A percentile compares a stretch with the other conserved stretches of the same genome.
phyloP scores from a whole-genome alignment of 2,888 invertebrate species.

The Adelphocoris suturalis region DNA sequence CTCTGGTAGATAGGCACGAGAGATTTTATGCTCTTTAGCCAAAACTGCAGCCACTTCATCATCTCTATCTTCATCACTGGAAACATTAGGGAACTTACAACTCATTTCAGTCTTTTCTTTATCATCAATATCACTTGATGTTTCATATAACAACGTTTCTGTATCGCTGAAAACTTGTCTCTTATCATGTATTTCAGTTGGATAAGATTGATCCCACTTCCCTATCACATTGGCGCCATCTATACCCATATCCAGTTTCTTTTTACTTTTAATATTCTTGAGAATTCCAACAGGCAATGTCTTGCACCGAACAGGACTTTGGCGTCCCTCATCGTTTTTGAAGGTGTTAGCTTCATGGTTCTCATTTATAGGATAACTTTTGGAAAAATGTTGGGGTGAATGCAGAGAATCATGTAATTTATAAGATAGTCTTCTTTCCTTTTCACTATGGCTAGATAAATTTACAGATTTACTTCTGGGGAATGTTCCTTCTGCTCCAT shows the following conservation, averaged over 20 bases:
- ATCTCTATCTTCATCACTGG: slow-evolving; percentile 76
- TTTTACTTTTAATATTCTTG: slow-evolving; percentile 56
- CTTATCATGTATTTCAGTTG: slow-evolving; percentile 70
- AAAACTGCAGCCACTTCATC: slow-evolving; percentile 77
- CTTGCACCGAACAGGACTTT: neutral
- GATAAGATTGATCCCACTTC: slow-evolving; percentile 40
- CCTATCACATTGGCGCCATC: slow-evolving; percentile 21
- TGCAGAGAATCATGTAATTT: neutral
- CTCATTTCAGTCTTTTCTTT: slow-evolving; percentile 70
- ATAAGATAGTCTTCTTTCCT: neutral
- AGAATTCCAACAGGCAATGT: slow-evolving; percentile 53
- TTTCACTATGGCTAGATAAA: neutral
- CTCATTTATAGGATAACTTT: slow-evolving; percentile 8
- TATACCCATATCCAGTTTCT: slow-evolving; percentile 16
- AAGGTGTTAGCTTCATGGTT: neutral
- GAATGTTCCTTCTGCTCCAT: slow-evolving; percentile 71
- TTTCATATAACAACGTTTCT: slow-evolving; percentile 80
- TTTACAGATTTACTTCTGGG: slow-evolving; percentile 18
- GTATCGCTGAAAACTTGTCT: slow-evolving; percentile 80
- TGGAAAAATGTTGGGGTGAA: neutral
- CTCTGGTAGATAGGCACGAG: neutral
- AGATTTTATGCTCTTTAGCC: slow-evolving; percentile 75
- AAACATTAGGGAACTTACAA: slow-evolving; percentile 69
- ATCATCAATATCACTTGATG: slow-evolving; percentile 79
- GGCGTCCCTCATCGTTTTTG: neutral